Percentiles rank a stretch among this genome's conserved stretches.
Evolutionary conservation across 2,113 vertebrate genomes (phyloP).

Genomic region (Nipponia nippon): DNA sequence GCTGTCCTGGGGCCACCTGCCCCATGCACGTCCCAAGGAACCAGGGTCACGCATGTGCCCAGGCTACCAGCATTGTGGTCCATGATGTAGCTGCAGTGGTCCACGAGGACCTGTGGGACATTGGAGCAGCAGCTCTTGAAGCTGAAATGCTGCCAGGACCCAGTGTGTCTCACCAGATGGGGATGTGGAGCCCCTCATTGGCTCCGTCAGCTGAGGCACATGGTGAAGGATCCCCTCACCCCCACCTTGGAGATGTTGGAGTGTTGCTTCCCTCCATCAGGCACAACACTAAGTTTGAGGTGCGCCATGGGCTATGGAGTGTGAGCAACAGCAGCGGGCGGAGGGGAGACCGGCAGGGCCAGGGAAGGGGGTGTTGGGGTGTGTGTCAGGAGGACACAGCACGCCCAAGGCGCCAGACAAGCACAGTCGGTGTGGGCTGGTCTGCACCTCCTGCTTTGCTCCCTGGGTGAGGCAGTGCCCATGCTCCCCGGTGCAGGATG

Average conservation of each 20-base stretch:
- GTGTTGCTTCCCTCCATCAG: not conserved
- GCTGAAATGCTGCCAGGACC: not conserved
- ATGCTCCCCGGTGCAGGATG: fast-evolving
- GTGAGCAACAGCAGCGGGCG: fast-evolving
- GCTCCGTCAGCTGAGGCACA: not conserved
- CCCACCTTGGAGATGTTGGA: not conserved
- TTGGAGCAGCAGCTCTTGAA: not conserved
- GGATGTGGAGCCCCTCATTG: not conserved
- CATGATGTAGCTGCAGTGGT: not conserved
- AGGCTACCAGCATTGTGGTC: not conserved
- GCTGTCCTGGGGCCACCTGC: not conserved
- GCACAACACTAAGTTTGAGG: not conserved
- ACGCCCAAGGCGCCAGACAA: too few relatives aligned
- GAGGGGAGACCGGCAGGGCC: not conserved
- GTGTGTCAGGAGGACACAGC: not conserved
- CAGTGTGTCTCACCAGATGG: not conserved
- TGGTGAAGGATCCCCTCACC: not conserved
- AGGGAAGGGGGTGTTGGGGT: fast-evolving
- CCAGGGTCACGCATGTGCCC: not conserved
- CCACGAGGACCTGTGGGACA: not conserved
- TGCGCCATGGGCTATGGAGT: not conserved
- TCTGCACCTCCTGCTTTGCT: not conserved
- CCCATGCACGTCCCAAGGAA: not conserved
- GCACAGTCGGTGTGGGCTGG: not conserved
- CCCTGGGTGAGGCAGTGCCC: not conserved